phyloP scores from a whole-genome alignment of 2,888 invertebrate species.

The Chymomyza fuscimana region DNA sequence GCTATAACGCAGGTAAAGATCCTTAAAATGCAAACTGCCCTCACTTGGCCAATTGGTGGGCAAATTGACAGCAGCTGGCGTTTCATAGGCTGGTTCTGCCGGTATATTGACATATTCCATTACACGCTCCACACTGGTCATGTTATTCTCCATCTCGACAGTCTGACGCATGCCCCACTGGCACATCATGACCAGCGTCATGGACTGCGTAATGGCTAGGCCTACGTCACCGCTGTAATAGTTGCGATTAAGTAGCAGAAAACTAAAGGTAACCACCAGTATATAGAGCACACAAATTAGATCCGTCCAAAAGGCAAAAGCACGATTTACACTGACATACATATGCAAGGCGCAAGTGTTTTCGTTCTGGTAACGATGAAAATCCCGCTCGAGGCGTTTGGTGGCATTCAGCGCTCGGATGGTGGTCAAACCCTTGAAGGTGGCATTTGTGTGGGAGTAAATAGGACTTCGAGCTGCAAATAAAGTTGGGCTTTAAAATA shows the following conservation, averaged over 20 bases:
- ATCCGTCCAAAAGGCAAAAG: conserved; percentile 96
- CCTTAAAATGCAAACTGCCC: conserved; percentile 84
- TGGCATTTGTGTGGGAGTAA: conserved; percentile 87
- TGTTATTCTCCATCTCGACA: conserved; percentile 89
- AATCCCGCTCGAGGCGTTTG: conserved; percentile 83
- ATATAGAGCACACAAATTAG: conserved; percentile 93
- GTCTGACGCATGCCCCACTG: conserved; percentile 94
- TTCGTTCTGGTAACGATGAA: conserved; percentile 83
- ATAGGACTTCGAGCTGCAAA: conserved; percentile 87
- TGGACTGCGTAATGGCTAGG: conserved; percentile 86
- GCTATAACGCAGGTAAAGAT: conserved; percentile 86
- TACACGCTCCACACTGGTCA: conserved; percentile 91
- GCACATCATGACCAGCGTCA: conserved; percentile 86
- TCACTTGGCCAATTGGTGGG: conserved; percentile 85
- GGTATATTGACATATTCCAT: conserved; percentile 88
- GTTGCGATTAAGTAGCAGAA: conserved; percentile 83
- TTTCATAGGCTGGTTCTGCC: conserved; percentile 82
- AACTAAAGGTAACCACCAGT: conserved; percentile 90
- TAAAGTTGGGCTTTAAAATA: neutral
- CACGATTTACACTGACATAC: conserved; percentile 92
- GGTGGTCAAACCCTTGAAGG: conserved; percentile 88
- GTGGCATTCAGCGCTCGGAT: conserved; percentile 87
- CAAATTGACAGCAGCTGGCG: conserved; percentile 70
- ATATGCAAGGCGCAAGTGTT: conserved; percentile 88
- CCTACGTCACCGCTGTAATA: conserved; percentile 84